phyloP scores from a whole-genome alignment of 2,888 invertebrate genomes.

The Pseudococcus jackbeardsleyi region DNA sequence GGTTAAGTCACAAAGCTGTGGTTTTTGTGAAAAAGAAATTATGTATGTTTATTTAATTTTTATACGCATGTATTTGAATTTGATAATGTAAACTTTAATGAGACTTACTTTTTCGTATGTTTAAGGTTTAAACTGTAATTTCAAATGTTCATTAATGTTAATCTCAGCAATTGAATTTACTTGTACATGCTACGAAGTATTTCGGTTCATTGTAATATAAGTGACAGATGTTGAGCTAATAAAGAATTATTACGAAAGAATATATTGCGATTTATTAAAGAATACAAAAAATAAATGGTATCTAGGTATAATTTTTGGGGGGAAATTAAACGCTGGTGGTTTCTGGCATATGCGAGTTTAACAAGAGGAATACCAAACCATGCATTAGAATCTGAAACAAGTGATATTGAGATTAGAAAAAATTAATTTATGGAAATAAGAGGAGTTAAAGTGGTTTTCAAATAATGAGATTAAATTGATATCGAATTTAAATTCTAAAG shows the following conservation, averaged over 20 bases:
- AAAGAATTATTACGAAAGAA: conserved; percentile 39
- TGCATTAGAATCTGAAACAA: conserved; percentile 80
- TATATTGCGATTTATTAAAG: background rate
- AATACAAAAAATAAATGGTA: background rate
- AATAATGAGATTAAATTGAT: background rate
- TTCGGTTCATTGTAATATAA: conserved; percentile 49
- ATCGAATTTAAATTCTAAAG: too few species aligned
- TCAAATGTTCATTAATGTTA: conserved; percentile 48
- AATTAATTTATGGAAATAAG: background rate
- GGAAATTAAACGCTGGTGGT: conserved; percentile 67
- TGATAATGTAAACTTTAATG: conserved; percentile 35
- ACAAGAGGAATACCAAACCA: conserved; percentile 85
- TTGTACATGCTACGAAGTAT: conserved; percentile 45
- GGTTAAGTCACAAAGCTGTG: conserved; percentile 42
- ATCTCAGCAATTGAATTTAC: conserved; percentile 34
- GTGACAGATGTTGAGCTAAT: conserved; percentile 9
- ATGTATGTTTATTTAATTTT: conserved; percentile 36
- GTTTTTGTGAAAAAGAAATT: conserved; percentile 23
- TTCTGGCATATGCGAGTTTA: conserved; percentile 80
- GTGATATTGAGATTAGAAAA: conserved; percentile 46
- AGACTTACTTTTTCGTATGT: conserved; percentile 36
- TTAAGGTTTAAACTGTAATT: conserved; percentile 34
- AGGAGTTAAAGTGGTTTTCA: background rate
- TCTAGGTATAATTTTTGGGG: background rate
- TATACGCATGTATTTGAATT: conserved; percentile 47